These are phyloP conservation scores for Nyctalus aviator DNA, from an alignment of 2,797 vertebrate species.

Conservation along the genomic window DNA sequence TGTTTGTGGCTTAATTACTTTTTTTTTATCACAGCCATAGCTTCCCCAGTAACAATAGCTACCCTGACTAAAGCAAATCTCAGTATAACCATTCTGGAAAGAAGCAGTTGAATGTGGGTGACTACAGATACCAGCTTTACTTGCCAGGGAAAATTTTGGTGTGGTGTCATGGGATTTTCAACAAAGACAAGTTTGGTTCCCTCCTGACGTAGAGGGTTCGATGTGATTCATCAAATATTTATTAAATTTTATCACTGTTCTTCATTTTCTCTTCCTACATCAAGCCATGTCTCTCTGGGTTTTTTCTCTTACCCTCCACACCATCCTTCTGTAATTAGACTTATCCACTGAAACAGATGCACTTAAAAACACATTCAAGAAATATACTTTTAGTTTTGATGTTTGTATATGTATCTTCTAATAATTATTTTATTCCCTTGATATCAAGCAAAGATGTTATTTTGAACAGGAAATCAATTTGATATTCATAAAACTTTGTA, in stretches of 20 bases:
- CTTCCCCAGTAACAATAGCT: constrained; percentile 63
- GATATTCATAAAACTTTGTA: background rate
- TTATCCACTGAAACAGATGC: background rate
- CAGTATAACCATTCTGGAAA: constrained; percentile 67
- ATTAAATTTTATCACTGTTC: background rate
- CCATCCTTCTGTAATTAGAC: background rate
- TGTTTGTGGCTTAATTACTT: constrained; percentile 59
- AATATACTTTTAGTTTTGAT: background rate
- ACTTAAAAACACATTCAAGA: background rate
- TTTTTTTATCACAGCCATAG: background rate
- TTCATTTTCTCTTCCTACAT: constrained; percentile 17
- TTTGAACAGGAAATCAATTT: constrained; percentile 46
- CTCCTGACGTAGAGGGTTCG: constrained; percentile 5
- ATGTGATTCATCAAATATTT: background rate
- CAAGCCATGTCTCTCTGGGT: background rate
- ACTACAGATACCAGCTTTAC: background rate
- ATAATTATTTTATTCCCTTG: background rate
- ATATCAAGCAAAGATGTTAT: background rate
- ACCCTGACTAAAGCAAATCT: constrained; percentile 72
- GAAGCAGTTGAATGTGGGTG: background rate
- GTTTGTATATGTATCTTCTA: background rate
- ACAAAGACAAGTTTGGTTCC: background rate
- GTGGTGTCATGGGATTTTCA: constrained; percentile 4
- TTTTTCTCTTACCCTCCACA: background rate
- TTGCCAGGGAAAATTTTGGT: constrained; percentile 1